Conservation (phyloP, 2,888 invertebrate species). For the Octonoba sinensis region DNA sequence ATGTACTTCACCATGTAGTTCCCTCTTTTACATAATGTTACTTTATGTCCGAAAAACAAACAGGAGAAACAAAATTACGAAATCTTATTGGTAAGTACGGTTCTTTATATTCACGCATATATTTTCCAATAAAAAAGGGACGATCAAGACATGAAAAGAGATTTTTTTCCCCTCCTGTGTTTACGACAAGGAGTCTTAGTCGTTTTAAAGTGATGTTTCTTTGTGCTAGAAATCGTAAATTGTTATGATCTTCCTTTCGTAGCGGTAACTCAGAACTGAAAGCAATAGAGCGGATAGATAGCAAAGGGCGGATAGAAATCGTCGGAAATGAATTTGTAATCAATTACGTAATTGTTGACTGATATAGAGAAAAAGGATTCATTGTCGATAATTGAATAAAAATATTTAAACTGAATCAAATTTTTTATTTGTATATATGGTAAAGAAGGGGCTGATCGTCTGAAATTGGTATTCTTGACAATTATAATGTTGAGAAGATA, state of each 20-base stretch:
- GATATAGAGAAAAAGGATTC: no score
- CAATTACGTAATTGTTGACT: no score
- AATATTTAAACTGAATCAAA: no score
- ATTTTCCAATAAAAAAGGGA: constrained; percentile 26
- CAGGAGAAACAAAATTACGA: constrained; percentile 2
- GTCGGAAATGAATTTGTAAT: no score
- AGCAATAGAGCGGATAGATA: no score
- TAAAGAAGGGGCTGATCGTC: no score
- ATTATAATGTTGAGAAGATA: no score
- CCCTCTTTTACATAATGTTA: not conserved
- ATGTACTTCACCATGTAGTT: not conserved
- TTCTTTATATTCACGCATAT: constrained; percentile 26
- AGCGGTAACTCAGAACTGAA: no score
- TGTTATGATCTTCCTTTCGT: constrained; percentile 1
- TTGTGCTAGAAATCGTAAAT: constrained; percentile 52
- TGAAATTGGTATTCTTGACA: no score
- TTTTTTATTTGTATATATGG: no score
- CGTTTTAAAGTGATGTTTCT: constrained; percentile 34
- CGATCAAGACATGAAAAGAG: constrained; percentile 29
- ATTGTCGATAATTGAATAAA: no score
- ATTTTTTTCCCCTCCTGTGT: constrained; percentile 16
- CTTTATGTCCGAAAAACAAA: not conserved
- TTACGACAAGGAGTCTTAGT: constrained; percentile 18
- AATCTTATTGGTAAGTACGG: constrained; percentile 11
- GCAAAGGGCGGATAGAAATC: no score